These are phyloP conservation scores for Eupeodes latifasciatus DNA, from an alignment of 2,888 invertebrate species.

Conservation along the genomic window DNA sequence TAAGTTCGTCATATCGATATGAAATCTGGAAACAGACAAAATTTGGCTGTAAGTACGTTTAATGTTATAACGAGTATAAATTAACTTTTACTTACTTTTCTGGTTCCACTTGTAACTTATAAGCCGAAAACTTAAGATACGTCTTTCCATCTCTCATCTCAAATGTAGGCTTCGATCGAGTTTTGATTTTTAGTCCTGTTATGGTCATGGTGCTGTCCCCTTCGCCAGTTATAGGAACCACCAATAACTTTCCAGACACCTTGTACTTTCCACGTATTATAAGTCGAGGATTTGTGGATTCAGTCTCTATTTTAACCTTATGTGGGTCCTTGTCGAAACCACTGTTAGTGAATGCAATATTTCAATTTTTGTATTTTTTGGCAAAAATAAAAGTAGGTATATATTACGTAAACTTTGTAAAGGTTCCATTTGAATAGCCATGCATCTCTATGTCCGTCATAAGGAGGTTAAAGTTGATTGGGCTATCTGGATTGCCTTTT, in stretches of 20 bases:
- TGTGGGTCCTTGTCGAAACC: constrained; percentile 78
- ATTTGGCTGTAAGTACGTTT: background rate
- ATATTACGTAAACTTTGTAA: constrained; percentile 65
- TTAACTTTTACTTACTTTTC: constrained; percentile 74
- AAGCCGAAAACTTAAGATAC: constrained; percentile 76
- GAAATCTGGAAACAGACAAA: constrained; percentile 68
- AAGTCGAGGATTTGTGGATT: constrained; percentile 43
- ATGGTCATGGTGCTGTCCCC: constrained; percentile 77
- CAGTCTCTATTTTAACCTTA: constrained; percentile 75
- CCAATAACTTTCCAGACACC: constrained; percentile 78
- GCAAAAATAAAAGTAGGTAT: background rate
- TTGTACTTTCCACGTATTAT: constrained; percentile 78
- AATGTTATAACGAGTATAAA: too few species aligned
- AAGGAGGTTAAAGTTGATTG: constrained; percentile 77
- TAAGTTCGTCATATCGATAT: constrained; percentile 78
- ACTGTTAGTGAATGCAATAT: constrained; percentile 40
- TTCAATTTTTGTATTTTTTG: background rate
- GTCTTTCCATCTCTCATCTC: constrained; percentile 78
- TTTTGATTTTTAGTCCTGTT: constrained; percentile 60
- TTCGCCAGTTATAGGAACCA: constrained; percentile 78
- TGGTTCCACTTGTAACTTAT: constrained; percentile 72
- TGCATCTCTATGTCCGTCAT: constrained; percentile 77
- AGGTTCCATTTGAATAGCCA: constrained; percentile 62
- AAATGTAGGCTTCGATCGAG: constrained; percentile 50
- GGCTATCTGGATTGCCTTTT: constrained; percentile 69